Evolutionary conservation across 2,888 invertebrate genomes (phyloP).

Genomic region (Chrysodeixis includens): DNA sequence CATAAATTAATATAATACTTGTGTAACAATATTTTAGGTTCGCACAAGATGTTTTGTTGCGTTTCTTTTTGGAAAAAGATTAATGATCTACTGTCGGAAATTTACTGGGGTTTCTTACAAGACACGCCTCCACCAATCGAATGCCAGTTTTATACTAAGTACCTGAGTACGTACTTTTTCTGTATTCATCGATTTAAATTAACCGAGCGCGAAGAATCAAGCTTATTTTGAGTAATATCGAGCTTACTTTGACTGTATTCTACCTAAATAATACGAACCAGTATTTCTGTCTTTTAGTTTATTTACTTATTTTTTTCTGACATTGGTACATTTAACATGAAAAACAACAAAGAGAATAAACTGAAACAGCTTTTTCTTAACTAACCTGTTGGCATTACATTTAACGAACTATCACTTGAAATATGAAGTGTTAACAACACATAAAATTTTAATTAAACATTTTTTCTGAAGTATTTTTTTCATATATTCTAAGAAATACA

Average conservation of each 20-base stretch:
- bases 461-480: background rate
- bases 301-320: background rate
- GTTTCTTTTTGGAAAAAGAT: slow-evolving; percentile 6
- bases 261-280: too few relatives aligned
- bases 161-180: background rate
- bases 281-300: background rate
- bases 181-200: background rate
- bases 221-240: too few relatives aligned
- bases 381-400: too few relatives aligned
- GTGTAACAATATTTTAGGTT: background rate
- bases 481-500: background rate
- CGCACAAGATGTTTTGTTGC: background rate
- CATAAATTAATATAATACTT: background rate
- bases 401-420: background rate
- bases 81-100: slow-evolving; percentile 7
- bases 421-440: background rate
- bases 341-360: background rate
- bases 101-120: background rate
- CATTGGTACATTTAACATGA: background rate
- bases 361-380: background rate
- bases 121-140: slow-evolving; percentile 10
- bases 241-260: too few relatives aligned
- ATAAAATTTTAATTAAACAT: background rate
- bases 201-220: background rate
- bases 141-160: background rate